Evolutionary conservation across 2,888 invertebrate genomes (phyloP).

Genomic region (Macrosiphum euphorbiae): DNA sequence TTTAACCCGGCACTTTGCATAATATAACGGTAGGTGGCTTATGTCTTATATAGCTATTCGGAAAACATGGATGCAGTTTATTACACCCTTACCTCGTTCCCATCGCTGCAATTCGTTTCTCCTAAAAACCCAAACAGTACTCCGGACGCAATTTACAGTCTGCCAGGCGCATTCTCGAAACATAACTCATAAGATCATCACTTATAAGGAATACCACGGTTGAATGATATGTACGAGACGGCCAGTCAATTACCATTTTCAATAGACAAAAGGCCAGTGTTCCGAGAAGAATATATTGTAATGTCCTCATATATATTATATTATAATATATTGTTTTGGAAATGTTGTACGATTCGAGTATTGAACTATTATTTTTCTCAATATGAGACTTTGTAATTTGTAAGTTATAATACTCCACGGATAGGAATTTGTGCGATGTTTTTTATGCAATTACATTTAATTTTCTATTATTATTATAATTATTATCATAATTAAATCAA

Average conservation of each 20-base stretch:
- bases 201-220: conserved; percentile 23
- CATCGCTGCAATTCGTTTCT: background rate
- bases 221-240: conserved; percentile 19
- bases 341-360: background rate
- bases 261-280: background rate
- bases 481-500: background rate
- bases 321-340: background rate
- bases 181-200: conserved; percentile 26
- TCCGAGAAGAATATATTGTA: background rate
- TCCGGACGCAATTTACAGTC: conserved; percentile 38
- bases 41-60: conserved; percentile 20
- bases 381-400: background rate
- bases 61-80: conserved; percentile 57
- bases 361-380: background rate
- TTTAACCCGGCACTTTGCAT: conserved; percentile 54
- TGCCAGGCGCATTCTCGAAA: conserved; percentile 41
- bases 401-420: background rate
- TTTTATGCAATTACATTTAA: conserved; percentile 18
- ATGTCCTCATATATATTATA: background rate
- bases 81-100: conserved; percentile 12
- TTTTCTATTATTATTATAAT: background rate
- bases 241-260: conserved; percentile 14
- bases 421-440: background rate
- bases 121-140: conserved; percentile 24
- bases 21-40: conserved; percentile 45